A percentile compares a stretch with the other conserved stretches of the same genome.
Conservation (phyloP, 2,888 invertebrate species). For the Drosophila phalerata region DNA sequence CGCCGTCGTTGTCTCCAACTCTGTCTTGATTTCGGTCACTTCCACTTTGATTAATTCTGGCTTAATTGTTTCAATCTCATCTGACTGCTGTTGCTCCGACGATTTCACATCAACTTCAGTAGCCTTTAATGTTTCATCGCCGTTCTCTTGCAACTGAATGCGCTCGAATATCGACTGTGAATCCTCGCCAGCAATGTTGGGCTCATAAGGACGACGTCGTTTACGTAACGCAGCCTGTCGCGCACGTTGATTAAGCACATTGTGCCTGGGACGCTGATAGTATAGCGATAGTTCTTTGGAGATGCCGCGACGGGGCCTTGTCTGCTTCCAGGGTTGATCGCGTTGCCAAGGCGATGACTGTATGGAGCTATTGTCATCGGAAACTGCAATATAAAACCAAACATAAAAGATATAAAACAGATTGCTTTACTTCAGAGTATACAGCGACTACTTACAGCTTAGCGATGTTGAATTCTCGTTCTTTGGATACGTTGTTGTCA, state of each 20-base stretch:
- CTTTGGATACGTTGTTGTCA: constrained; percentile 86
- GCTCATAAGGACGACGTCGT: constrained; percentile 89
- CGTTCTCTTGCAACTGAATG: constrained; percentile 52
- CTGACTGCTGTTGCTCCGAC: constrained; percentile 20
- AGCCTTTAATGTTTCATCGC: constrained; percentile 73
- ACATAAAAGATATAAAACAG: neutral
- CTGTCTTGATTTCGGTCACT: constrained; percentile 27
- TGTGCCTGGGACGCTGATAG: constrained; percentile 81
- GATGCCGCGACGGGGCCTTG: constrained; percentile 90
- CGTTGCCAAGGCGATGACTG: constrained; percentile 96
- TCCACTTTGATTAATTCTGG: constrained; percentile 56
- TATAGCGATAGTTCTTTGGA: constrained; percentile 91
- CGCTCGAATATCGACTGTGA: constrained; percentile 55
- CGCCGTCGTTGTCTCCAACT: constrained; percentile 28
- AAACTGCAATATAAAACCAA: constrained; percentile 86
- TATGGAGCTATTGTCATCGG: constrained; percentile 95
- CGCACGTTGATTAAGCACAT: constrained; percentile 70
- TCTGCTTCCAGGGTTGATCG: constrained; percentile 95
- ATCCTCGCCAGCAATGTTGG: constrained; percentile 46
- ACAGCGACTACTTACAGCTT: constrained; percentile 88
- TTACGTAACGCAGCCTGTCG: constrained; percentile 85
- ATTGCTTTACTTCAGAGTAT: neutral
- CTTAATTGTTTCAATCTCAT: constrained; percentile 47
- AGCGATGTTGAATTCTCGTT: constrained; percentile 92
- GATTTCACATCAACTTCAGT: constrained; percentile 29